A percentile compares a stretch with the other conserved stretches of the same genome.
Conservation (phyloP, 2,797 vertebrate genomes). For the Propithecus deckenii region DNA sequence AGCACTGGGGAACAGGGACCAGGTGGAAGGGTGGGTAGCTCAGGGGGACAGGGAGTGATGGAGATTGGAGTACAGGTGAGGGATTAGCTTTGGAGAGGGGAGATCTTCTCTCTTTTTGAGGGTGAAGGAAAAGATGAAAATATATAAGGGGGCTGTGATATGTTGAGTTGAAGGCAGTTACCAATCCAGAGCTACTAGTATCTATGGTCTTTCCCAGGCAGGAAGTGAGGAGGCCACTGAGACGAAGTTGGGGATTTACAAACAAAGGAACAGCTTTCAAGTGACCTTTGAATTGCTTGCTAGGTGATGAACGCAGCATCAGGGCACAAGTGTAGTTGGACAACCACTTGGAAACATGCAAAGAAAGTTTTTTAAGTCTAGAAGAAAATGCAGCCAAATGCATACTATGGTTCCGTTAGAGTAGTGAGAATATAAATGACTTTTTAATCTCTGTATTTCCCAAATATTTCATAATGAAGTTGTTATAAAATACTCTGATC, state of each 20-base stretch:
- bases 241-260: neutral
- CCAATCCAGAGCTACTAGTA: neutral
- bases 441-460: neutral
- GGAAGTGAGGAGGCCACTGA: neutral
- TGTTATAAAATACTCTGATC: neutral
- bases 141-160: neutral
- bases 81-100: neutral
- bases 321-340: neutral
- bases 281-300: neutral
- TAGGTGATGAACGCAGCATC: neutral
- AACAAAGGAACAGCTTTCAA: neutral
- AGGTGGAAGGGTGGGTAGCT: neutral
- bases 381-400: neutral
- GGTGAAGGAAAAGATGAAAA: neutral
- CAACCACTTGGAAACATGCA: neutral
- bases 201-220: neutral
- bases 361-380: neutral
- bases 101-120: neutral
- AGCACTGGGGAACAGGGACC: neutral
- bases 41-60: neutral
- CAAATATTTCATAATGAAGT: slow-evolving; percentile 9
- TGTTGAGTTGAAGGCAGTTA: neutral
- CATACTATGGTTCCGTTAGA: neutral
- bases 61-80: neutral
- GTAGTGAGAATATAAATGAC: neutral